Percentiles rank a stretch among this genome's conserved stretches.
Evolutionary conservation across 2,797 vertebrate genomes (phyloP).

Genomic region (Oreochromis grahami): DNA sequence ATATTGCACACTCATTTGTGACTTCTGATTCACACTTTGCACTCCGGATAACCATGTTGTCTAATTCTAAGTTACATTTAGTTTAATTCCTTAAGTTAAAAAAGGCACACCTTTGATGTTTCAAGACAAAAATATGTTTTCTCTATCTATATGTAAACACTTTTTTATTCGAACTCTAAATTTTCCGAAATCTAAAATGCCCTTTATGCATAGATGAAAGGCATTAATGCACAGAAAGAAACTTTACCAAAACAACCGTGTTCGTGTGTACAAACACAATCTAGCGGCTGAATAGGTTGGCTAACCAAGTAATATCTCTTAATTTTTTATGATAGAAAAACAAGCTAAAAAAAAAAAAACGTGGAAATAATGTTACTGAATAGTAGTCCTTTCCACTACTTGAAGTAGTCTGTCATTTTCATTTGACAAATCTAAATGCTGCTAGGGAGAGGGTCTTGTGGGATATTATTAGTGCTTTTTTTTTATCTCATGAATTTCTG

Average conservation of each 20-base stretch:
- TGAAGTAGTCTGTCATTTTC: not conserved
- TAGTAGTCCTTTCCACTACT: not conserved
- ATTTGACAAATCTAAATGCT: not conserved
- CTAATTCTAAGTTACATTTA: not conserved
- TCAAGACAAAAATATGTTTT: not conserved
- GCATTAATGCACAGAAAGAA: accelerated
- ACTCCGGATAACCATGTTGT: not conserved
- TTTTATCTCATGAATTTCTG: not conserved
- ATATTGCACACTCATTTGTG: not conserved
- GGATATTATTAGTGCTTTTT: not conserved
- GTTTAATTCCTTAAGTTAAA: not conserved
- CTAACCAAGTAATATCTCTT: not conserved
- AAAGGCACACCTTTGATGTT: not conserved
- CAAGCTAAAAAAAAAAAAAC: not conserved
- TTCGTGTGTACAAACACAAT: not conserved
- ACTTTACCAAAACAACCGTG: not conserved
- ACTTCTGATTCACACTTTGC: not conserved
- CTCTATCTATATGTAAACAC: not conserved
- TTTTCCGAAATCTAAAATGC: not conserved
- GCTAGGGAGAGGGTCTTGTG: accelerated
- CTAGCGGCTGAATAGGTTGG: not conserved
- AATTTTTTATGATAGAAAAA: not conserved
- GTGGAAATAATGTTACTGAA: not conserved
- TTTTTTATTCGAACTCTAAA: not conserved
- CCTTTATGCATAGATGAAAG: not conserved